Evolutionary conservation across 1,140 invertebrate genomes (phyloP), one percentile per base, ranked within the genome.

Genomic region (Augochlora pura): DNA sequence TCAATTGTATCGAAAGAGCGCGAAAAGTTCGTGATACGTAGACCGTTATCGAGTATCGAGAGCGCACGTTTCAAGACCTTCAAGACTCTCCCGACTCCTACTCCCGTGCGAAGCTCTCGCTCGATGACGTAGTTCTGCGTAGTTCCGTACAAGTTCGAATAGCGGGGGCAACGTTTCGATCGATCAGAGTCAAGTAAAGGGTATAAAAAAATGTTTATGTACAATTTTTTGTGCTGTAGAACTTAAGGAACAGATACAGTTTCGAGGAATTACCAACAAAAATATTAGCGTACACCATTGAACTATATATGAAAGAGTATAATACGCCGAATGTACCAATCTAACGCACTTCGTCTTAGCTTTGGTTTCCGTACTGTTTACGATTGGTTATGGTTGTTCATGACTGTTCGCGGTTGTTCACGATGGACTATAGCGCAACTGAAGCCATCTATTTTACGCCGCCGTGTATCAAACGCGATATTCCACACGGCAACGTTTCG

Each of bases 81-180:
- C 74, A 81, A 81, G 74, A 74, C 60, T 76, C 64, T 38, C 9
- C 32, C 32, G 32, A 32, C 32, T 4, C 32, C 32, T 32, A 32
- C 32, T 32, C 32, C 46, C 21, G 64, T 70, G 42, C 73, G 59
- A 80, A 66, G 74, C 79, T 79, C 70, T 74, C 49, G 64, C 66
- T 77, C 46, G 65, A 81, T 81, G 75, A 81, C 80, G 75, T 78
- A 81, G 80, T 78, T 76, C 80, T 81, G 80, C 80, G 75, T 81
- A 81, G 80, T 81, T 78, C 68, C 60, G 27, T 67, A n/a, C 12
- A 54, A 81, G 54, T 78, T 81, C 23, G 49, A 71, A 60, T 14
- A 66, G 54, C 62, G 64, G 72, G 68, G 68, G 76, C 71, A 85
- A 80, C 68, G 83, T 82, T 84, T 80, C 77, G 68, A 84, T 85